phyloP scores from a whole-genome alignment of 2,888 invertebrate genomes.

The Actias luna region DNA sequence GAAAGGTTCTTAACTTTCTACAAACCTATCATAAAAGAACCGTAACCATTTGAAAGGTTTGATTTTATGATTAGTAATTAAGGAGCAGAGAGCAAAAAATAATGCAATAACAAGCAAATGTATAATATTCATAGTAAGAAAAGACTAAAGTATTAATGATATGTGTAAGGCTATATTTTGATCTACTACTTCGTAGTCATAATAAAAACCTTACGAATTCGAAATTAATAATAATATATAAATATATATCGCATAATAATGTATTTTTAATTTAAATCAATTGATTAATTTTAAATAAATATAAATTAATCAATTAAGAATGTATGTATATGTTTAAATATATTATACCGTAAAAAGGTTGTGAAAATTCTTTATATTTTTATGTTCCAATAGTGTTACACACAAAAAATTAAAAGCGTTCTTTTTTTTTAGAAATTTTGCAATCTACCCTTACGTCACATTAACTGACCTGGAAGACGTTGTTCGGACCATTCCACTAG shows the following conservation, averaged over 20 bases:
- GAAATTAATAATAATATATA: background rate
- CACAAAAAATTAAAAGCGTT: background rate
- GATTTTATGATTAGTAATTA: background rate
- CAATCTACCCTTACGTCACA: no score
- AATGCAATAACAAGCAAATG: background rate
- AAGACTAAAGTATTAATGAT: background rate
- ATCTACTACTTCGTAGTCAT: background rate
- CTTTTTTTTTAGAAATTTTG: background rate
- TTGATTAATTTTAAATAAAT: background rate
- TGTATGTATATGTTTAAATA: background rate
- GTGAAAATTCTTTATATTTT: background rate
- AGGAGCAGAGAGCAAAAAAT: background rate
- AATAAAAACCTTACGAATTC: background rate
- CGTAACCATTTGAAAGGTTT: background rate
- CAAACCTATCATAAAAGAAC: background rate
- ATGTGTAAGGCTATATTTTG: background rate
- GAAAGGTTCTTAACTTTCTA: background rate
- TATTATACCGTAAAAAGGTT: background rate
- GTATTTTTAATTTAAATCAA: background rate
- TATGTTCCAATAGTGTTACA: no score
- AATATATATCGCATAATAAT: background rate
- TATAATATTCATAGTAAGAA: background rate
- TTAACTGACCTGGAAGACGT: no score
- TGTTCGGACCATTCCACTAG: no score
- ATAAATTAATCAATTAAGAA: background rate